Conservation (phyloP, 2,888 invertebrate species). For the Pheosia tremula region DNA sequence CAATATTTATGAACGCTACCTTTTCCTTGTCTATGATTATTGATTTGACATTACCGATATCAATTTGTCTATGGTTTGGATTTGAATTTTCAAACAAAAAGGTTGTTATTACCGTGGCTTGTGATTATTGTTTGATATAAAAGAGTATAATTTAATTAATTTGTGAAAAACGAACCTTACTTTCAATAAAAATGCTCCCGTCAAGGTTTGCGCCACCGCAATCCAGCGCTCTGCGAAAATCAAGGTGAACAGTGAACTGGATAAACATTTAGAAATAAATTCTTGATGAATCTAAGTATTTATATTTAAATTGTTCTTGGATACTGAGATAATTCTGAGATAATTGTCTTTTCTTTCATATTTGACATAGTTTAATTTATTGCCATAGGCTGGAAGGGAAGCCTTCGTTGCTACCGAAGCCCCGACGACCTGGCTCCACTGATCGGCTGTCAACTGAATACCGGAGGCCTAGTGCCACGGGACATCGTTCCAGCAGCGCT, state of each 20-base stretch:
- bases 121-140: slow-evolving; percentile 3
- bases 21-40: not conserved
- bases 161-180: not conserved
- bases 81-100: slow-evolving; percentile 15
- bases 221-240: slow-evolving; percentile 60
- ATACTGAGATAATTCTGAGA: too few species aligned
- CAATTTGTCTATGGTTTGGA: not conserved
- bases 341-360: too few species aligned
- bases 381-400: slow-evolving; percentile 60
- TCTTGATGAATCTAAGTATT: too few species aligned
- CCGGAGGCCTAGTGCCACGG: slow-evolving; percentile 59
- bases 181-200: slow-evolving; percentile 47
- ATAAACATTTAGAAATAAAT: too few species aligned
- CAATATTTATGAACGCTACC: not conserved
- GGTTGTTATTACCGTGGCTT: slow-evolving; percentile 4
- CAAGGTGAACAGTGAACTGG: slow-evolving; percentile 50
- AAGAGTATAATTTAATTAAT: not conserved
- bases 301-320: too few species aligned
- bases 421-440: slow-evolving; percentile 63
- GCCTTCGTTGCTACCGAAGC: slow-evolving; percentile 69
- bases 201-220: slow-evolving; percentile 55
- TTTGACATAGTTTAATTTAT: not conserved
- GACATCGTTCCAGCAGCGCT: slow-evolving; percentile 70
- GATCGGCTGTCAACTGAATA: slow-evolving; percentile 69
- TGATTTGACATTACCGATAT: not conserved